phyloP scores from a whole-genome alignment of 2,888 invertebrate genomes.

The Leptopilina drosophilae region DNA sequence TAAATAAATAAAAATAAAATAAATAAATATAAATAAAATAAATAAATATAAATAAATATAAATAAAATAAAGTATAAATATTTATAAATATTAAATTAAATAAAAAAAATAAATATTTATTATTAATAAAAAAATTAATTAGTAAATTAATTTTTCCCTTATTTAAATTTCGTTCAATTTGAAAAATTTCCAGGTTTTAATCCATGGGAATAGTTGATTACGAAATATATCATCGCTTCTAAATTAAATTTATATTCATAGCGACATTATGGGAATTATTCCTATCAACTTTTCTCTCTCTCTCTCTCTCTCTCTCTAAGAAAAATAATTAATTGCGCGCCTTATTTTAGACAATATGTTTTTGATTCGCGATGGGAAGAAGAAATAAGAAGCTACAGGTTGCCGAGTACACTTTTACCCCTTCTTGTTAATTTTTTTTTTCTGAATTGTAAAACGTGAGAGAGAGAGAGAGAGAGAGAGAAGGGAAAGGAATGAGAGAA shows the following conservation, averaged over 20 bases:
- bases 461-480: too few relatives aligned
- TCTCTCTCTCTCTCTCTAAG: too few relatives aligned
- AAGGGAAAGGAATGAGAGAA: slow-evolving; percentile 31
- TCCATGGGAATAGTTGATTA: slow-evolving; percentile 56
- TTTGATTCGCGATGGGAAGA: slow-evolving; percentile 16
- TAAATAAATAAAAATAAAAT: too few relatives aligned
- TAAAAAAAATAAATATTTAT: too few relatives aligned
- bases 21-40: too few relatives aligned
- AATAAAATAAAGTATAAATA: too few relatives aligned
- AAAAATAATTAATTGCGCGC: slow-evolving; percentile 36
- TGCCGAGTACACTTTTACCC: slow-evolving; percentile 18
- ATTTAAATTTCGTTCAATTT: too few relatives aligned
- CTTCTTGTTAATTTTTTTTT: too few relatives aligned
- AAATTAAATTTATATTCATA: slow-evolving; percentile 41
- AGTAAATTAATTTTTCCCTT: background rate
- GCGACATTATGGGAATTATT: slow-evolving; percentile 54
- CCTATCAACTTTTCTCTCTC: slow-evolving; percentile 51
- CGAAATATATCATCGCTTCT: slow-evolving; percentile 54
- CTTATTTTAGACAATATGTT: background rate
- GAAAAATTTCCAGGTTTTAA: slow-evolving; percentile 16
- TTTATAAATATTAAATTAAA: too few relatives aligned
- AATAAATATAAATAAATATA: too few relatives aligned
- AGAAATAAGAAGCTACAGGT: slow-evolving; percentile 29
- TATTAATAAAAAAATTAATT: too few relatives aligned
- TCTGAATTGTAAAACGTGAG: too few relatives aligned